phyloP scores from a whole-genome alignment of 23 tunicate genomes.

The Styela clava region DNA sequence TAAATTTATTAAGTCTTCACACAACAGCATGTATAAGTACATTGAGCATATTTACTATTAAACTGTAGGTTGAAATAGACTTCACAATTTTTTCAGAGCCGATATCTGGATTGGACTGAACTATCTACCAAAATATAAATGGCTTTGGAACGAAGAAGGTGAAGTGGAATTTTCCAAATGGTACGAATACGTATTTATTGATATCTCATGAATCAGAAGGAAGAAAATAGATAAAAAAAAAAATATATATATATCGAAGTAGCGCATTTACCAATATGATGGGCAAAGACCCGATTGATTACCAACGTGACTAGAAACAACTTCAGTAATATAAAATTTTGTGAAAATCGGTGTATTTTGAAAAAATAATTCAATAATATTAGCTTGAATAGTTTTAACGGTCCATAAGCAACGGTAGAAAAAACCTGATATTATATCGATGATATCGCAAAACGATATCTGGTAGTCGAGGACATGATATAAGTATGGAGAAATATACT shows the following conservation, averaged over 20 bases:
- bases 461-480: too few relatives aligned
- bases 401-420: too few relatives aligned
- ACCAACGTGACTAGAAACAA: too few relatives aligned
- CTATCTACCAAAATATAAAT: neutral
- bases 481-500: too few relatives aligned
- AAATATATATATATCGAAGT: too few relatives aligned
- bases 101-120: neutral
- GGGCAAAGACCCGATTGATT: too few relatives aligned
- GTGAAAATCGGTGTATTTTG: neutral
- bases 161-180: neutral
- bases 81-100: neutral
- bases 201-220: neutral
- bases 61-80: neutral
- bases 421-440: too few relatives aligned
- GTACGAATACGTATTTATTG: neutral
- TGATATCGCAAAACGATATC: too few relatives aligned
- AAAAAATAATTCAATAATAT: too few relatives aligned
- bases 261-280: neutral
- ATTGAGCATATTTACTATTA: neutral
- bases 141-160: neutral
- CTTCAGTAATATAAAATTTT: too few relatives aligned
- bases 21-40: neutral
- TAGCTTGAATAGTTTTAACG: too few relatives aligned
- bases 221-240: too few relatives aligned
- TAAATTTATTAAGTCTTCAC: neutral